Evolutionary conservation across 2,113 vertebrate genomes (phyloP).

Genomic region (Solenodon paradoxus): DNA sequence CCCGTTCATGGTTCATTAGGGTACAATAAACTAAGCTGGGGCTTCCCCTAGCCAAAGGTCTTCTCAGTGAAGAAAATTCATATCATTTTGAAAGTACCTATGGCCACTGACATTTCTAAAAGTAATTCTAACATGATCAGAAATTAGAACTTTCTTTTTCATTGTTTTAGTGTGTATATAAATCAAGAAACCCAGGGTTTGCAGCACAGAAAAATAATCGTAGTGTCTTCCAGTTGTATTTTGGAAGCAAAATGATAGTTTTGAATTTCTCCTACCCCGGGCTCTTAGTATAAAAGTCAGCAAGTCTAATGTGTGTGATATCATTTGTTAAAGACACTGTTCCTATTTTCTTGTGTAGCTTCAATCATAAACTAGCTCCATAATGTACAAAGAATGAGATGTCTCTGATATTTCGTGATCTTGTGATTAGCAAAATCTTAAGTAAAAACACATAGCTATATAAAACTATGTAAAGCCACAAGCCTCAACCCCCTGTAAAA

Average conservation of each 20-base stretch:
- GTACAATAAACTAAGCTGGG: not conserved
- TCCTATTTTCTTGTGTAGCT: not conserved
- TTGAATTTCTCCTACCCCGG: not conserved
- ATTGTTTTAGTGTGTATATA: not conserved
- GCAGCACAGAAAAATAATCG: not conserved
- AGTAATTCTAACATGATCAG: not conserved
- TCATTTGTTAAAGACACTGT: not conserved
- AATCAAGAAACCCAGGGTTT: not conserved
- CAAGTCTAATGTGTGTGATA: not conserved
- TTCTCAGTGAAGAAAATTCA: not conserved
- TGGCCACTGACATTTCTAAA: conserved; percentile 24
- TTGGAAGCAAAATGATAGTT: not conserved
- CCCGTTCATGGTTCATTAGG: not conserved
- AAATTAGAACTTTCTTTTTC: not conserved
- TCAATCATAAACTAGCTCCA: not conserved
- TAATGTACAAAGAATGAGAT: not conserved
- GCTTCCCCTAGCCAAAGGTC: not conserved
- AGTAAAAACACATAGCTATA: not conserved
- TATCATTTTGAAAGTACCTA: conserved; percentile 4
- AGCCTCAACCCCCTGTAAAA: not conserved
- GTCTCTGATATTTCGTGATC: not conserved
- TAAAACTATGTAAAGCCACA: not conserved
- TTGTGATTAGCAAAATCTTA: not conserved
- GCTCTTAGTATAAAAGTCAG: not conserved
- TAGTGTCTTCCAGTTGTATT: not conserved